Evolutionary conservation across 2,113 vertebrate species (phyloP).

Genomic region (Boulengeromyrus knoepffleri): DNA sequence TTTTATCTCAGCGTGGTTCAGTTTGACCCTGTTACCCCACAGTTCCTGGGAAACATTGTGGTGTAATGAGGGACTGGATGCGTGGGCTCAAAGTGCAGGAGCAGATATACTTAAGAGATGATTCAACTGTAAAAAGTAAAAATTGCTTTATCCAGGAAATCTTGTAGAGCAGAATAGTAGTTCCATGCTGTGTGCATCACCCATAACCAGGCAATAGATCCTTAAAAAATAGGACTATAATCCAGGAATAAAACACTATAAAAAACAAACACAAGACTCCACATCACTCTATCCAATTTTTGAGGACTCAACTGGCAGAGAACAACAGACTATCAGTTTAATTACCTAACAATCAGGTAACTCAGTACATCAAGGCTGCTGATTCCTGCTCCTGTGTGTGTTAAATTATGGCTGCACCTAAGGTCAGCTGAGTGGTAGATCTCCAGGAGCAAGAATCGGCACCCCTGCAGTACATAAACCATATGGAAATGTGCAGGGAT

Average conservation of each 20-base stretch:
- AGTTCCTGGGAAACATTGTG: neutral
- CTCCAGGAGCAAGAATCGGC: neutral
- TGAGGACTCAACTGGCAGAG: neutral
- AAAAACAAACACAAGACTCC: neutral
- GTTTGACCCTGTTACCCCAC: neutral
- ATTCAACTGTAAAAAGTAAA: constrained; percentile 1
- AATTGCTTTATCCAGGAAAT: neutral
- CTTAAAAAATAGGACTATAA: neutral
- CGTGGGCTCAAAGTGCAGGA: neutral
- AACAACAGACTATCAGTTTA: neutral
- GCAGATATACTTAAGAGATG: neutral
- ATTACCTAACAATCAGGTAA: neutral
- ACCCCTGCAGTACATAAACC: neutral
- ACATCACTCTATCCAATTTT: neutral
- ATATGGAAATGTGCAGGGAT: neutral
- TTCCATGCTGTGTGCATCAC: neutral
- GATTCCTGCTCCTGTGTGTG: neutral
- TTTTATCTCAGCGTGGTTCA: neutral
- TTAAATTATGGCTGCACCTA: neutral
- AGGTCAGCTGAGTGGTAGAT: neutral
- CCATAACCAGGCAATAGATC: neutral
- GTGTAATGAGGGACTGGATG: neutral
- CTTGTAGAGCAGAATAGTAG: neutral
- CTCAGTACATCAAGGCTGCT: neutral
- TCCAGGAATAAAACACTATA: neutral